Base-by-base conservation (phyloP, 1,140 invertebrate species). In the Whitmania pigra region DNA sequence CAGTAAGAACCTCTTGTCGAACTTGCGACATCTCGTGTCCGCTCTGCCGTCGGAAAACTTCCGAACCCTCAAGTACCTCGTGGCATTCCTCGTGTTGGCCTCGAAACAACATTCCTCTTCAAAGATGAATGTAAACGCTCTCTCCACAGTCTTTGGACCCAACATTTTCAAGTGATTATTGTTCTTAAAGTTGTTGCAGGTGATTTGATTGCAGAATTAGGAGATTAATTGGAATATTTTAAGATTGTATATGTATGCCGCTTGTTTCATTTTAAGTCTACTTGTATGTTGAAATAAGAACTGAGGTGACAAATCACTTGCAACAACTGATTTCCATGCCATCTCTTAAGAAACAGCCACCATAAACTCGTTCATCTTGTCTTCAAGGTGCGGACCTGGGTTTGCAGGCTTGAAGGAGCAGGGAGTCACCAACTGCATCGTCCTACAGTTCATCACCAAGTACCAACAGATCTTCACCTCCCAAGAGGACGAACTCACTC, bases 81-180 rank as follows among this genome's bases (percentile, higher is more conserved):
- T 75, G 17, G 75, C 75, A n/a, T 83, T 84, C 73, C 76, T 84
- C 53, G 77, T 78, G 9, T 75, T 78, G 70, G 79, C 83, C 25
- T 75, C 80, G 18, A 75, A 78, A 29, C 76, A 80, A 69, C 79
- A 83, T 70, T 72, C 74, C 22, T 73, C 75, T 22, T 83, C 83
- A 72, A 80, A 82, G 74, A 84, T 84, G 83, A 79, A 77, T 67
- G 76, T 82, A n/a, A 79, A 79, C 72, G 78, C 81, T 31, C 73
- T 84, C 31, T 81, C 80, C 29, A 84, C 83, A 71, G 80, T 84
- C 15, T 84, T 84, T 78, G 83, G 82, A 71, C 83, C 83, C 31
- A 84, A 83, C 75, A 70, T 84, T 22, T 84, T 84, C 74, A 82
- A 78, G 82, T 83, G 77, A 74, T 22, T 63, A 7, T 22, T 7